phyloP scores from a whole-genome alignment of 1,140 invertebrate species.

The Trinorchestia longiramus region DNA sequence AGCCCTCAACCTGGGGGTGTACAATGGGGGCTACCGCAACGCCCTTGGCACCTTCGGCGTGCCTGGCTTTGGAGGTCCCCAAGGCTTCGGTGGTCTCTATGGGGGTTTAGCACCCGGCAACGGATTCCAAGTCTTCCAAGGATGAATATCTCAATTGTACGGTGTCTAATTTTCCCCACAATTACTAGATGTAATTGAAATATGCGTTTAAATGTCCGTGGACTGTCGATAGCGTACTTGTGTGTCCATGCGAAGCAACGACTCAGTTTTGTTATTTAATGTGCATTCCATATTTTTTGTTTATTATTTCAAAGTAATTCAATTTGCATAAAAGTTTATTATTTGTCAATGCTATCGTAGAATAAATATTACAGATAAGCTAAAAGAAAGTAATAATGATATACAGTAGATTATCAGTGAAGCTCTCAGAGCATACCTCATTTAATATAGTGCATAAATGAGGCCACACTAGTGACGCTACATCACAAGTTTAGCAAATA shows the following conservation, averaged over 20 bases:
- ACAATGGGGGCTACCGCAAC: constrained; percentile 14
- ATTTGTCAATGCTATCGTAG: neutral
- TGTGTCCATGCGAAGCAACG: neutral
- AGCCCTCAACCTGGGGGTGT: neutral
- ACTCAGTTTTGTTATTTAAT: neutral
- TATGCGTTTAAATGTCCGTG: neutral
- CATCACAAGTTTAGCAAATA: too few relatives aligned
- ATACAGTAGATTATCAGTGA: neutral
- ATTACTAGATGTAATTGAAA: neutral
- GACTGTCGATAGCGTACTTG: neutral
- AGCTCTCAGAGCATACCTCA: neutral
- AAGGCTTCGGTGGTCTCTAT: neutral
- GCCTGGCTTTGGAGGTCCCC: constrained; percentile 16
- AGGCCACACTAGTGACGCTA: too few relatives aligned
- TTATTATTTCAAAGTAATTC: neutral
- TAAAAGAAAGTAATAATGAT: neutral
- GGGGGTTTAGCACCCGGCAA: neutral
- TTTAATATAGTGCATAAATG: too few relatives aligned
- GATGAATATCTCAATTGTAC: neutral
- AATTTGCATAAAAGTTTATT: neutral
- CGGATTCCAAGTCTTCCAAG: neutral
- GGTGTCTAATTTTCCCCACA: neutral
- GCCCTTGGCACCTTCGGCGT: constrained; percentile 35
- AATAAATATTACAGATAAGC: neutral
- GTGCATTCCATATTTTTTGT: neutral